Evolutionary conservation across 2,888 invertebrate species (phyloP).

Genomic region (Agrochola macilenta): DNA sequence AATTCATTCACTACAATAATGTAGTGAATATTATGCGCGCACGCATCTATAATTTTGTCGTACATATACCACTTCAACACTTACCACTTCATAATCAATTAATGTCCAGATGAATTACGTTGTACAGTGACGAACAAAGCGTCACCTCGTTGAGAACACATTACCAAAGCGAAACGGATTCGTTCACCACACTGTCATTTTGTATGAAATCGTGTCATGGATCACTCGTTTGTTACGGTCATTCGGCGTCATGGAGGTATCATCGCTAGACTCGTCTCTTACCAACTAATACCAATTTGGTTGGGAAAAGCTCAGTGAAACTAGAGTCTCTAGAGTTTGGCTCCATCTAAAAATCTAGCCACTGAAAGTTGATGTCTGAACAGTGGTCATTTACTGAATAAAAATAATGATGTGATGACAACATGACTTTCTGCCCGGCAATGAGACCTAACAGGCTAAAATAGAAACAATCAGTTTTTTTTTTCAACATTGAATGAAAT

Average conservation of each 20-base stretch:
- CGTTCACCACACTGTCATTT: slow-evolving; percentile 55
- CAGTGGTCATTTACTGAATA: not conserved
- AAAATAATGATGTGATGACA: not conserved
- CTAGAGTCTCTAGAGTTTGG: too few relatives aligned
- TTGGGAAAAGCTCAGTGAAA: too few relatives aligned
- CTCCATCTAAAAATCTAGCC: too few relatives aligned
- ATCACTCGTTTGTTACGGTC: slow-evolving; percentile 51
- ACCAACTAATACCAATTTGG: too few relatives aligned
- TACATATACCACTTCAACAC: slow-evolving; percentile 36
- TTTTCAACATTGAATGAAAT: too few relatives aligned
- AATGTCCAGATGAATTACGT: slow-evolving; percentile 38
- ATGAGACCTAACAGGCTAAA: too few relatives aligned
- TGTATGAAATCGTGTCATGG: slow-evolving; percentile 57
- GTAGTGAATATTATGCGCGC: not conserved
- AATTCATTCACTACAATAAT: not conserved
- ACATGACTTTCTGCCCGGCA: too few relatives aligned
- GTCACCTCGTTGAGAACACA: slow-evolving; percentile 43
- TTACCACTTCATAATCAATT: slow-evolving; percentile 49
- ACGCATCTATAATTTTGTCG: slow-evolving; percentile 12
- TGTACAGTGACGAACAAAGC: slow-evolving; percentile 38
- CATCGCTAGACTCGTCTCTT: not conserved
- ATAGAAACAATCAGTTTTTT: too few relatives aligned
- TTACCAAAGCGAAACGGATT: slow-evolving; percentile 55
- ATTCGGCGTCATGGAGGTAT: slow-evolving; percentile 12
- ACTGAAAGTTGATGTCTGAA: too few relatives aligned